A percentile compares a stretch with the other conserved stretches of the same genome.
phyloP scores from a whole-genome alignment of 1,140 invertebrate genomes.

The Trichomalopsis sarcophagae region DNA sequence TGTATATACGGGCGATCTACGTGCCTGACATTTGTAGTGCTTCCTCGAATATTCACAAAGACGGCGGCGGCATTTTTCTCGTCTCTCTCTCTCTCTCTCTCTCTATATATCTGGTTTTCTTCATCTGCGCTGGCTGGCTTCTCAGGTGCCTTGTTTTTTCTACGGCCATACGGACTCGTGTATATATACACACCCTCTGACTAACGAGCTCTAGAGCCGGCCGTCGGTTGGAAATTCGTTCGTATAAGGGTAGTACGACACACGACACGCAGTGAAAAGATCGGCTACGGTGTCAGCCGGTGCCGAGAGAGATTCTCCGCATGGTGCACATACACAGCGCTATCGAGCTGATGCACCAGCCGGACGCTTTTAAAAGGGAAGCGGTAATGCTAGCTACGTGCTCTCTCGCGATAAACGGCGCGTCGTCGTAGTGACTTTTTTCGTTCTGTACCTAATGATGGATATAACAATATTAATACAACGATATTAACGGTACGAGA shows the following conservation, averaged over 20 bases:
- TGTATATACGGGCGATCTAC: conserved; percentile 36
- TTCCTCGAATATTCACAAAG: conserved; percentile 50
- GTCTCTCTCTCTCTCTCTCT: neutral
- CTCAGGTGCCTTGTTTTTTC: no score
- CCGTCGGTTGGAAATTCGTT: no score
- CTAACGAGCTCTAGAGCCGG: no score
- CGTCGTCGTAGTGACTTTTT: neutral
- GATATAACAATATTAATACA: no score
- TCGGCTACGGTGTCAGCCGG: neutral
- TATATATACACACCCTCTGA: no score
- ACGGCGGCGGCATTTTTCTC: conserved; percentile 8
- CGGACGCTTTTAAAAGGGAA: neutral
- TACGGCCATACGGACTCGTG: no score
- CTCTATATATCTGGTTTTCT: conserved; percentile 26
- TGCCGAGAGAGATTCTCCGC: neutral
- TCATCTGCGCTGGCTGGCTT: conserved; percentile 11
- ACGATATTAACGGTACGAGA: no score
- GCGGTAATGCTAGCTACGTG: neutral
- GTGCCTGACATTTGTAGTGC: conserved; percentile 51
- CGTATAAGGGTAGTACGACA: no score
- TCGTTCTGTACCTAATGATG: no score
- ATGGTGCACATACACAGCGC: neutral
- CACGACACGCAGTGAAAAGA: neutral
- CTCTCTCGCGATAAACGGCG: neutral
- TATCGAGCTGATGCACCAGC: neutral